Base-by-base conservation (phyloP, 2,888 invertebrate genomes). In the Polylopha cassiicola region DNA sequence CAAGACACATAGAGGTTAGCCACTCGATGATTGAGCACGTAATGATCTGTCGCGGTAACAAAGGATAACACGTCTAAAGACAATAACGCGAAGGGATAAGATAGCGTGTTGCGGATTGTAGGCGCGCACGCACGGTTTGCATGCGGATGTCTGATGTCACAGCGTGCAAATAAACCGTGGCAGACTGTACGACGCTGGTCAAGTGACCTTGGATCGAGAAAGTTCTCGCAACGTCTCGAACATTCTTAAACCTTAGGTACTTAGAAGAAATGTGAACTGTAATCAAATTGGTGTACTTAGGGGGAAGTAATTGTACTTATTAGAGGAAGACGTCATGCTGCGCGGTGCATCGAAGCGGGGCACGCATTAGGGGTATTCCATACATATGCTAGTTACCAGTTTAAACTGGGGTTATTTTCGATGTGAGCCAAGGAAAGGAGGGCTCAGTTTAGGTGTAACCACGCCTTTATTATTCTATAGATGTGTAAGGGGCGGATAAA, bases 11-110 rank as follows among this genome's bases (percentile, higher is more conserved):
- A 82, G 65, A 68, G 72, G 67, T 69, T 60, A 68, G 49, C 52
- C 32, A 53, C 51, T 47, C 47, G 61, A 71, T 73, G 70, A 73
- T 70, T 62, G 63, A 62, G 59, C 62, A 73, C 71, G 73, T 78
- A 76, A 76, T 73, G 75, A 75, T 76, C 70, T 58, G 62, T 53
- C 55, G 59, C 63, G 58, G 63, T 60, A 68, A 78, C 75, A 81
- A 75, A 78, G 79, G 73, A 81, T 81, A 77, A 80, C 70, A 72
- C 65, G 66, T 75, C 74, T 77, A 75, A 79, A 78, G 73, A 74
- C 75, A 71, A 76, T 69, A 61, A 57, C 64, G 61, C 56, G 73
- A 78, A 80, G 73, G 78, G 73, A 76, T 77, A 77, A 66, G 68
- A 72, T 79, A 55, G 73, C 55, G 60, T 65, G 58, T 54, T 50